These are phyloP conservation scores for Spongilla lacustris DNA, from an alignment of 37 sponge, comb jelly and placozoan genomes.

Conservation along the genomic window DNA sequence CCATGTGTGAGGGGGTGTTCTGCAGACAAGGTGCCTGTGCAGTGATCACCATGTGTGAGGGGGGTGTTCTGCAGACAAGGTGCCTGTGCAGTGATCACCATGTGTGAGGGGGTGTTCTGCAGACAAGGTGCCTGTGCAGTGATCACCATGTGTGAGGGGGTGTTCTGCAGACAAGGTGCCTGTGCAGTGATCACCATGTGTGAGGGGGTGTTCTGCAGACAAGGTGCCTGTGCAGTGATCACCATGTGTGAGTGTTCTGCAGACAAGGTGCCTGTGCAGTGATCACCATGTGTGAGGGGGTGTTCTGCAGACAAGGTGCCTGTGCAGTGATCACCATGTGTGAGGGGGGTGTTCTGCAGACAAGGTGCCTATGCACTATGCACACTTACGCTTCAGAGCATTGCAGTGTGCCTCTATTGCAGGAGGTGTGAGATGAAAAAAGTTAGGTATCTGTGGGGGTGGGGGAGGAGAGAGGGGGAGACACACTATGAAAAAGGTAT, in stretches of 20 bases:
- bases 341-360: background rate
- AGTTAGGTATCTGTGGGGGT: slow-evolving; percentile 92
- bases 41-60: too few relatives aligned
- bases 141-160: background rate
- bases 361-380: background rate
- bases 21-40: too few relatives aligned
- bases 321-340: background rate
- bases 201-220: too few relatives aligned
- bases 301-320: background rate
- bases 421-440: slow-evolving; percentile 93
- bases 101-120: too few relatives aligned
- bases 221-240: background rate
- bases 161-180: background rate
- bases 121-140: background rate
- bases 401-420: slow-evolving; percentile 86
- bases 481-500: too few relatives aligned
- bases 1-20: too few relatives aligned
- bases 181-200: background rate
- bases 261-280: background rate
- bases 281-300: slow-evolving; percentile 44
- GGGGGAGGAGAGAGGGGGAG: too few relatives aligned
- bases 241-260: background rate
- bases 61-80: too few relatives aligned
- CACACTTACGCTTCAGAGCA: slow-evolving; percentile 79
- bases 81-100: too few relatives aligned